phyloP scores from a whole-genome alignment of 2,797 vertebrate species.

The Arctocebus calabarensis region DNA sequence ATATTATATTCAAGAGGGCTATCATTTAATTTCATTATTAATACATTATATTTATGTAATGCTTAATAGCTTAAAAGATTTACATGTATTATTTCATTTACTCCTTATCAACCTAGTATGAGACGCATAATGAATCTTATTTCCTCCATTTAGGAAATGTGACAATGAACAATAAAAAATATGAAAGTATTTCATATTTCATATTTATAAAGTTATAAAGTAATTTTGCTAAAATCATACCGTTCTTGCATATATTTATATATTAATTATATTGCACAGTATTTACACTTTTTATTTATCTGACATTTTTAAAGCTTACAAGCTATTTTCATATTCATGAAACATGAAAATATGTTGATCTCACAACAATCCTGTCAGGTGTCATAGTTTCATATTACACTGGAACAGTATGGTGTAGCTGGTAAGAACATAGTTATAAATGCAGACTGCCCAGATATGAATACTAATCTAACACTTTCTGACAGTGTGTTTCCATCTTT shows the following conservation, averaged over 20 bases:
- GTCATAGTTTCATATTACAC: neutral
- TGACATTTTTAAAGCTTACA: constrained; percentile 35
- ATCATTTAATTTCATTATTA: constrained; percentile 44
- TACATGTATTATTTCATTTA: constrained; percentile 43
- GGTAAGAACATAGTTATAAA: neutral
- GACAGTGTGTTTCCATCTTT: neutral
- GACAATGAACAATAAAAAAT: constrained; percentile 2
- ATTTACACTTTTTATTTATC: constrained; percentile 40
- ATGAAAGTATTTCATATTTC: neutral
- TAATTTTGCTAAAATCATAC: neutral
- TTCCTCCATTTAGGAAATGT: constrained; percentile 21
- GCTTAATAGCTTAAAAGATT: neutral
- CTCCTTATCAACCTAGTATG: neutral
- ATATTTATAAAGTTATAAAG: neutral
- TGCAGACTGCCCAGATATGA: neutral
- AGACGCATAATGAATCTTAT: neutral
- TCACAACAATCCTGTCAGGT: neutral
- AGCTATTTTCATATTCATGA: constrained; percentile 18
- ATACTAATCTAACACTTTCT: neutral
- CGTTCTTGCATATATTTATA: neutral
- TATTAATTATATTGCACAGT: neutral
- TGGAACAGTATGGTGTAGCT: neutral
- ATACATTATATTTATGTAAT: constrained; percentile 30
- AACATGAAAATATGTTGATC: neutral
- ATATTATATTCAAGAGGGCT: constrained; percentile 29